Evolutionary conservation across 2,888 invertebrate species (phyloP).

Genomic region (Noctuana brunneofusca): DNA sequence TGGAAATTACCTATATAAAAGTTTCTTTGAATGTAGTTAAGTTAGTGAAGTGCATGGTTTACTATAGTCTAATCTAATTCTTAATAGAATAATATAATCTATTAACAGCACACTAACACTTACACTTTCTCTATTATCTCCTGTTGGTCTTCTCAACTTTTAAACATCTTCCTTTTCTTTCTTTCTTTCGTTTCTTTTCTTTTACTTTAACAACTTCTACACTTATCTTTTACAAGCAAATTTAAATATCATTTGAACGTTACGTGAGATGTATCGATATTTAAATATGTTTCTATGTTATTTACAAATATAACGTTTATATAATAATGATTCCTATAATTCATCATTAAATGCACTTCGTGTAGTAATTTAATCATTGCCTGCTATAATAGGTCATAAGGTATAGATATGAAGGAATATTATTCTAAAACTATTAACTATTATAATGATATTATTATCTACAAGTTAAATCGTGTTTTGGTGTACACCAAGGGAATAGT

Average conservation of each 20-base stretch:
- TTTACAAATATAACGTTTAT: conserved; percentile 51
- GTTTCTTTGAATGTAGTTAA: neutral
- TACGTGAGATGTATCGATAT: conserved; percentile 56
- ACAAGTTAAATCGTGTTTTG: conserved; percentile 61
- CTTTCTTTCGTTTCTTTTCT: conserved; percentile 35
- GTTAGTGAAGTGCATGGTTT: conserved; percentile 34
- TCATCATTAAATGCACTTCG: conserved; percentile 68
- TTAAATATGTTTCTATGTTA: conserved; percentile 53
- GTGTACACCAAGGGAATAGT: conserved; percentile 66
- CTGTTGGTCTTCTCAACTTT: conserved; percentile 37
- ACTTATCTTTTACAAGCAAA: conserved; percentile 66
- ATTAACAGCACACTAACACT: conserved; percentile 25
- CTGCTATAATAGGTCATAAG: conserved; percentile 70
- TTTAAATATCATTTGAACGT: conserved; percentile 71
- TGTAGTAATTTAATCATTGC: conserved; percentile 68
- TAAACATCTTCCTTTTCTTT: conserved; percentile 44
- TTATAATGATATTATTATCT: too few relatives aligned
- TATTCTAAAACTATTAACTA: conserved; percentile 48
- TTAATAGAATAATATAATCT: conserved; percentile 7
- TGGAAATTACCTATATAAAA: conserved; percentile 3
- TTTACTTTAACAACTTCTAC: conserved; percentile 43
- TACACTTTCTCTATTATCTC: conserved; percentile 37
- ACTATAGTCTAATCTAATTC: conserved; percentile 9
- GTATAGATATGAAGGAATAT: conserved; percentile 56
- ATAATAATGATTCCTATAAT: conserved; percentile 52